These are phyloP conservation scores for Aphaenogaster rudis DNA, from an alignment of 1,140 invertebrate species.

Conservation along the genomic window DNA sequence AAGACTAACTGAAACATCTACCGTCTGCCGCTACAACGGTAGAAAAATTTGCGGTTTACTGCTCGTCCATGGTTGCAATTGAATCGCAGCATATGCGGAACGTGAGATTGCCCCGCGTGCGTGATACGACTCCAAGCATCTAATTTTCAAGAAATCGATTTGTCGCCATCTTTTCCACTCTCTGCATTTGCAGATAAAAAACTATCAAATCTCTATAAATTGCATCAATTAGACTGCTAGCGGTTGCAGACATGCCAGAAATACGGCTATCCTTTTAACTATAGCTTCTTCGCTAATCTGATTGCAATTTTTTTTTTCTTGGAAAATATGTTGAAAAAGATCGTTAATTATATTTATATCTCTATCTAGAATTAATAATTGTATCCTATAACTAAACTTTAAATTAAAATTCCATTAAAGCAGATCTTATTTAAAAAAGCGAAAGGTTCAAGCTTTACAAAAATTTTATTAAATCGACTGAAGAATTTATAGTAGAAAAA, in stretches of 20 bases:
- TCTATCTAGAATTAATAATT: too few relatives aligned
- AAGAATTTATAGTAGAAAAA: not conserved
- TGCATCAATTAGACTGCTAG: not conserved
- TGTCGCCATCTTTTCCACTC: not conserved
- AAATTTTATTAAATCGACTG: not conserved
- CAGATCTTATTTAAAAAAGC: not conserved
- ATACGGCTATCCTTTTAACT: not conserved
- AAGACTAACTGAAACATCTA: not conserved
- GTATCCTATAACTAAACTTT: not conserved
- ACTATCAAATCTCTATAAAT: not conserved
- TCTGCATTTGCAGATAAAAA: not conserved
- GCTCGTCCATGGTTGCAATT: not conserved
- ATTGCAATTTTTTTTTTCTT: not conserved
- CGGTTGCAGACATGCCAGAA: not conserved
- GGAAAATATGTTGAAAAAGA: not conserved
- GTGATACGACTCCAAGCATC: not conserved
- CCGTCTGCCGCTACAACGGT: not conserved
- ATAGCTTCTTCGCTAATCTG: not conserved
- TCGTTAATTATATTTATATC: not conserved
- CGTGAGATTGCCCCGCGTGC: not conserved
- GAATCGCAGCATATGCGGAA: not conserved
- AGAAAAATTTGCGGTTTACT: conserved; percentile 27
- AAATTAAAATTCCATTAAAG: not conserved
- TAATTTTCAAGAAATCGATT: conserved; percentile 11
- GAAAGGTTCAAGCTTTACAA: not conserved